These are phyloP conservation scores for Dallia pectoralis DNA, from an alignment of 2,797 vertebrate genomes.

Conservation along the genomic window DNA sequence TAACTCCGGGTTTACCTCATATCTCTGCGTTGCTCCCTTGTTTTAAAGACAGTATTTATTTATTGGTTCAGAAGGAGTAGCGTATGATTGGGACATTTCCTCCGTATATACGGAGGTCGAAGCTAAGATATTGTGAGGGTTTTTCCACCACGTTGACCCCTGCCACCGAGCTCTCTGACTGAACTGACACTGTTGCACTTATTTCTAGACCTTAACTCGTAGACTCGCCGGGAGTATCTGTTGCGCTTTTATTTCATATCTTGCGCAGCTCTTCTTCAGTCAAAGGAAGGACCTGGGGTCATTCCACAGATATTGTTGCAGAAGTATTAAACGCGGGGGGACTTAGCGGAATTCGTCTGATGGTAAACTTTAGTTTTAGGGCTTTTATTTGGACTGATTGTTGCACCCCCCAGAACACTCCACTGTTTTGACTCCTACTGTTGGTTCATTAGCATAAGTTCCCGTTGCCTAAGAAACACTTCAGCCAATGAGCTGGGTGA, in stretches of 20 bases:
- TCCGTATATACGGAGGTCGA: neutral
- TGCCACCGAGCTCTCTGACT: neutral
- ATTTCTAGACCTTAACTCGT: neutral
- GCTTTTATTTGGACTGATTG: too few species aligned
- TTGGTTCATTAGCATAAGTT: too few species aligned
- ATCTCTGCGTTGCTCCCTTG: neutral
- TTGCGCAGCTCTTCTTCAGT: conserved; percentile 3
- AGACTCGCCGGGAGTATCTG: neutral
- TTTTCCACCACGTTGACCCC: neutral
- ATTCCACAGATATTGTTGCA: too few species aligned
- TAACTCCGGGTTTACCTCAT: neutral
- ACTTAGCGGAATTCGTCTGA: neutral
- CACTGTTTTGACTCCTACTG: too few species aligned
- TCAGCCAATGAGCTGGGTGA: neutral
- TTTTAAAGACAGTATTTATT: conserved; percentile 47
- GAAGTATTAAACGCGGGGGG: too few species aligned
- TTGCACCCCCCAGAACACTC: too few species aligned
- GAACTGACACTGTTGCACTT: neutral
- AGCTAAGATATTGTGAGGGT: neutral
- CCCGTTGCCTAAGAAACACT: neutral
- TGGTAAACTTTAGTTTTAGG: too few species aligned
- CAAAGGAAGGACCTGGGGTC: neutral
- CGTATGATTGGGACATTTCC: neutral
- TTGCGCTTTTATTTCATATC: too few species aligned
- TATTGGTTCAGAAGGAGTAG: conserved; percentile 49